Conservation (phyloP, 1,140 invertebrate species). For the Bradysia coprophila region DNA sequence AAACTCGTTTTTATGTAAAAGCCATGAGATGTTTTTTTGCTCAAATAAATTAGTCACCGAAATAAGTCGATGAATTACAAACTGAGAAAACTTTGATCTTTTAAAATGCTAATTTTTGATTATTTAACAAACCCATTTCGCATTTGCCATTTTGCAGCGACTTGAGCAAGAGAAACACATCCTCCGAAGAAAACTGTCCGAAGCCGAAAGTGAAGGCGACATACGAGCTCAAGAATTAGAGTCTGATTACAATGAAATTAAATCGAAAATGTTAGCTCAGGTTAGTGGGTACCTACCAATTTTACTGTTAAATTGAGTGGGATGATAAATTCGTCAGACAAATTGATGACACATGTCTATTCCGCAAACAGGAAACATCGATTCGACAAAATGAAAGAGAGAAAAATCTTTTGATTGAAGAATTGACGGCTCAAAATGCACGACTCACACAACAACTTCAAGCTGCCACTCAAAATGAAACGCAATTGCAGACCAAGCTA, state of each 20-base stretch:
- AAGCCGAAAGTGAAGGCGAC: slow-evolving; percentile 75
- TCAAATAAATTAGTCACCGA: too few species aligned
- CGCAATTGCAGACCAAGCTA: slow-evolving; percentile 58
- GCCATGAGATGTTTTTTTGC: too few species aligned
- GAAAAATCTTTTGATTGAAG: slow-evolving; percentile 58
- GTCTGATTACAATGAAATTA: slow-evolving; percentile 62
- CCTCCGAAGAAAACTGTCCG: slow-evolving; percentile 62
- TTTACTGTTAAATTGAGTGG: too few species aligned
- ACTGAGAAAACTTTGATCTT: too few species aligned
- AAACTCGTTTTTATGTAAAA: too few species aligned
- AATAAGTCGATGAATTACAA: too few species aligned
- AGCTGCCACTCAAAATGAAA: slow-evolving; percentile 63
- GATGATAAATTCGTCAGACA: too few species aligned
- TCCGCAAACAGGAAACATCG: slow-evolving; percentile 26
- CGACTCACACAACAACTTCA: slow-evolving; percentile 72
- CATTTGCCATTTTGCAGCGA: slow-evolving; percentile 39
- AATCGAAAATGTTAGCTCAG: slow-evolving; percentile 35
- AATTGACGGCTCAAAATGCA: slow-evolving; percentile 80
- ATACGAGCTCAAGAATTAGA: slow-evolving; percentile 72
- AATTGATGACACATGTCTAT: too few species aligned
- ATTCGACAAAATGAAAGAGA: slow-evolving; percentile 54
- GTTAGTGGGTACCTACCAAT: too few species aligned
- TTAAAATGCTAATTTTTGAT: too few species aligned
- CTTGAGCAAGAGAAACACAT: slow-evolving; percentile 87
- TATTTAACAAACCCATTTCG: neutral